These are phyloP conservation scores for Epizoanthus ramosus DNA, from an alignment of 92 coral and sea anemone species.

Conservation along the genomic window DNA sequence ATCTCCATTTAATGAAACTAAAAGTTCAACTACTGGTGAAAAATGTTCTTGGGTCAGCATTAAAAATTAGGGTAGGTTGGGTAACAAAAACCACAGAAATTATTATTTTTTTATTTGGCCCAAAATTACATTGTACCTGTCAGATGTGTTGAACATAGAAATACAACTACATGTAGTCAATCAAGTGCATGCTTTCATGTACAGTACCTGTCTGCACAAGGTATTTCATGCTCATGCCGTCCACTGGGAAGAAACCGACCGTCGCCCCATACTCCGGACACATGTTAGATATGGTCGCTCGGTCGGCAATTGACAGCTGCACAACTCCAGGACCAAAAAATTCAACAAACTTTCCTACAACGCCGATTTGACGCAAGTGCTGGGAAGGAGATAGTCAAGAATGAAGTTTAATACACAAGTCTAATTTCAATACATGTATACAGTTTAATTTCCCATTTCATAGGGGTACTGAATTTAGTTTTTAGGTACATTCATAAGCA, in stretches of 20 bases:
- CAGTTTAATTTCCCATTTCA: too few relatives aligned
- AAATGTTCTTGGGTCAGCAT: too few relatives aligned
- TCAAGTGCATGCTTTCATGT: neutral
- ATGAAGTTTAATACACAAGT: neutral
- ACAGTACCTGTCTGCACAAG: conserved; percentile 95
- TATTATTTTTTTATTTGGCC: too few relatives aligned
- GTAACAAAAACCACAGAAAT: too few relatives aligned
- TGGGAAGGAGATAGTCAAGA: conserved; percentile 13
- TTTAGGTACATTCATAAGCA: too few relatives aligned
- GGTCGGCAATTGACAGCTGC: conserved; percentile 91
- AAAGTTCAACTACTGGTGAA: too few relatives aligned
- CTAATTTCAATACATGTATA: neutral
- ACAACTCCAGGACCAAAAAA: conserved; percentile 98
- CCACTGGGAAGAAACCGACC: conserved; percentile 94
- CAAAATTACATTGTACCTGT: too few relatives aligned
- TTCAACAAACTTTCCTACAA: conserved; percentile 99
- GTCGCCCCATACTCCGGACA: conserved; percentile 99
- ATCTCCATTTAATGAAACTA: too few relatives aligned
- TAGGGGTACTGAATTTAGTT: too few relatives aligned
- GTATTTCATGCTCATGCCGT: conserved; percentile 84
- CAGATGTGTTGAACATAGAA: neutral
- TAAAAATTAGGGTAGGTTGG: too few relatives aligned
- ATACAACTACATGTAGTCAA: neutral
- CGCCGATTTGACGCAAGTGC: conserved; percentile 94
- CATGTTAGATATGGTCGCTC: conserved; percentile 99